Evolutionary conservation across 2,888 invertebrate genomes (phyloP), one percentile per base, ranked within the genome.

Genomic region (Protonemura montana): DNA sequence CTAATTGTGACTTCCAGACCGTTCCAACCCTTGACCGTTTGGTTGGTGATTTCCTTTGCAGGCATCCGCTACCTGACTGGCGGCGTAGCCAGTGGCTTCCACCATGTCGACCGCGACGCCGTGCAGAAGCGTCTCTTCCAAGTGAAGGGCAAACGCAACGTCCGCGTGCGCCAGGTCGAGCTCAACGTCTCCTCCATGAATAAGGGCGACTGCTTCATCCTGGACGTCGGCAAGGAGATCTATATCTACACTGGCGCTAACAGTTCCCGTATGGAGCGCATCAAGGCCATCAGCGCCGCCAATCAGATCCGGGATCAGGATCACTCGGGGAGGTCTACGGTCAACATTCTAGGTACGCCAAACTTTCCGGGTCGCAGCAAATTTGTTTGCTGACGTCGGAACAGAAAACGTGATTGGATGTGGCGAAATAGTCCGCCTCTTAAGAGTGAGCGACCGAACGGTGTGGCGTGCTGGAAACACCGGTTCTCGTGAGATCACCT

Each of bases 251-350:
- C 95, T 41, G 98, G 98, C 0, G 92, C 93, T 0, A 94, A 94
- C 85, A 95, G 96, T 42, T 96, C 94, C 90, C 94, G 95, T 86
- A 94, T 96, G 84, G 98, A 98, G 92, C 94, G 95, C 88, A 92
- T 97, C 85, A 98, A 97, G 92, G 97, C 97, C 0, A 95, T 94
- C 87, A 95, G 95, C 87, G 95, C 96, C 21, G 98, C 97, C 27
- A 96, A 96, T 90, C 95, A 95, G 91, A 95, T 98, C 88, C 93
- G 97, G 88, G 97, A 98, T 91, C 96, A 97, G 90, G 97, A 98
- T 90, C 96, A 97, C 90, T 95, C 94, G 82, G 98, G 98, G 16
- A 93, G 96, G 88, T 95, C 95, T 0, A 93, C 93, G 86, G 95
- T 98, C 10, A 94, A 95, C 86, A 95, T 96, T 88, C 92, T 97